Evolutionary conservation across 2,888 invertebrate genomes (phyloP), one percentile per base, ranked within the genome.

Genomic region (Hanleya hanleyi): DNA sequence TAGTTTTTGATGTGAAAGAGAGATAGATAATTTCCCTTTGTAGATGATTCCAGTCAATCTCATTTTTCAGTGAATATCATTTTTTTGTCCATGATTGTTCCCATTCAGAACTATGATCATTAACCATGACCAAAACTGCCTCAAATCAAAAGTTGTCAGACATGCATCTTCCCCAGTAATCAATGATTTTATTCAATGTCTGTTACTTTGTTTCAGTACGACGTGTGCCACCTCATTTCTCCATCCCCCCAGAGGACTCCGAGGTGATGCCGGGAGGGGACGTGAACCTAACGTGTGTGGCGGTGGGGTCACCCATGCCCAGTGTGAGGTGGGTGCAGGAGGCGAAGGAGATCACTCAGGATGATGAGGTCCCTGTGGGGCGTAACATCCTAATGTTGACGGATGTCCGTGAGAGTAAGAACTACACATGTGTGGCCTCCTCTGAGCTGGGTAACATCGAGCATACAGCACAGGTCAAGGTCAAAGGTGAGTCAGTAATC

Each of bases 301-400:
- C 99, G 12, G 96, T 97, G 37, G 99, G 99, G 29, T 97, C 98
- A 0, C 99, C 99, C 6, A 98, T 99, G 98, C 99, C 99, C 0
- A 95, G 94, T 84, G 98, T 99, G 70, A 97, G 96, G 91, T 92
- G 92, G 92, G 47, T 29, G 12, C 71, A 67, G 74, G 88, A 86
- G 18, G 87, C 85, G 62, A 72, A 81, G 90, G 96, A 97, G 91
- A 94, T 96, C 84, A 96, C 71, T 94, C 95, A 0, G 93, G 96
- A 65, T 95, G 96, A 35, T 61, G 83, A 83, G 47, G 76, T 90
- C 35, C 92, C 92, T 3, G 91, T 92, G 70, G 93, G 93, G 32
- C 94, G 94, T 75, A 99, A 98, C 91, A 95, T 96, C 18, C 93
- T 99, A 57, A 94, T 94, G 84, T 91, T 99, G 80, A 94, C 93